A percentile compares a stretch with the other conserved stretches of the same genome.
phyloP scores from a whole-genome alignment of 2,113 vertebrate genomes.

The Chitala chitala region DNA sequence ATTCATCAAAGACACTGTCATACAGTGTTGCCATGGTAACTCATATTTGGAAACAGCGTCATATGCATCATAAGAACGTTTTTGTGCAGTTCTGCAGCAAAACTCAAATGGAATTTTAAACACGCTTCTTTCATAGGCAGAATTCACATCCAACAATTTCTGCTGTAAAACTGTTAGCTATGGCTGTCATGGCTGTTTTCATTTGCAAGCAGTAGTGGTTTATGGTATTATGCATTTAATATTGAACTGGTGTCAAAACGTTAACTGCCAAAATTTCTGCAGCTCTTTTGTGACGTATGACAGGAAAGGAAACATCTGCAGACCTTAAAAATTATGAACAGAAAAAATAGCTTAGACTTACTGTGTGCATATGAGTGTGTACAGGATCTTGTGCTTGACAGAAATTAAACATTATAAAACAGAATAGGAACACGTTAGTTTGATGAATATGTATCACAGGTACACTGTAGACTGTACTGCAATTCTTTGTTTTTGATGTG shows the following conservation, averaged over 20 bases:
- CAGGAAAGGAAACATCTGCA: conserved; percentile 8
- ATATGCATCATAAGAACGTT: not conserved
- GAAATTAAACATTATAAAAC: too few relatives aligned
- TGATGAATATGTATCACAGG: too few relatives aligned
- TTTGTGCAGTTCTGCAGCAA: not conserved
- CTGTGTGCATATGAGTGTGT: not conserved
- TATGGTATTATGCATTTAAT: conserved; percentile 7
- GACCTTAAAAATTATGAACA: conserved; percentile 1
- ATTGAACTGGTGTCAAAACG: conserved; percentile 8
- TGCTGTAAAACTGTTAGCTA: not conserved
- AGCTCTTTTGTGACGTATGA: not conserved
- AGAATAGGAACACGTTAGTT: not conserved
- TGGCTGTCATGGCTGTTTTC: not conserved
- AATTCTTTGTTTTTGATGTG: too few relatives aligned
- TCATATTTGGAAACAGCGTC: not conserved
- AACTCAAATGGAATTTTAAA: not conserved
- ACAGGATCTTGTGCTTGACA: too few relatives aligned
- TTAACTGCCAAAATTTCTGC: not conserved
- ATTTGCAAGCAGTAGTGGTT: not conserved
- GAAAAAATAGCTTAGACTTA: not conserved
- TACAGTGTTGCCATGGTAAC: too few relatives aligned
- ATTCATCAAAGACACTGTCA: too few relatives aligned
- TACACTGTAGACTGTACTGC: too few relatives aligned
- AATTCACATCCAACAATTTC: not conserved
- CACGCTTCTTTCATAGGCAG: not conserved